phyloP scores from a whole-genome alignment of 2,113 vertebrate species.

The Ramphastos sulfuratus region DNA sequence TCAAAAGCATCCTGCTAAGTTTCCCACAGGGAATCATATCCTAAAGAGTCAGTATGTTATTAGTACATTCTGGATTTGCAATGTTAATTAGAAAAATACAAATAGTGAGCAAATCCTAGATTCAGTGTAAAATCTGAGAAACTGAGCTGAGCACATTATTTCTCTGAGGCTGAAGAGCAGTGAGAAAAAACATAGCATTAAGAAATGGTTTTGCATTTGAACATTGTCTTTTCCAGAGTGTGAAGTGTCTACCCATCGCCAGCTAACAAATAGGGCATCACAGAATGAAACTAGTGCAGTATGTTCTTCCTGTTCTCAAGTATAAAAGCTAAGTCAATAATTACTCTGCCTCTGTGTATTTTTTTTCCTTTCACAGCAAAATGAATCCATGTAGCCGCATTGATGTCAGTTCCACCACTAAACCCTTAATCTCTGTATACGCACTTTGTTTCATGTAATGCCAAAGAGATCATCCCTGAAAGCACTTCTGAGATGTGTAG shows the following conservation, averaged over 20 bases:
- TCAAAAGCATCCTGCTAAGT: neutral
- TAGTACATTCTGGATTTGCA: neutral
- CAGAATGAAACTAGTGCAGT: neutral
- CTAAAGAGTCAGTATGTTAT: neutral
- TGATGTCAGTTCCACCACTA: neutral
- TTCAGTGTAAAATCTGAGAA: neutral
- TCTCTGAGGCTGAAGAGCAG: neutral
- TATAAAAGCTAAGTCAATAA: constrained; percentile 38
- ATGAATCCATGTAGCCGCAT: neutral
- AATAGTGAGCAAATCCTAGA: neutral
- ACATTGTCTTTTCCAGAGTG: neutral
- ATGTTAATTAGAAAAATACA: neutral
- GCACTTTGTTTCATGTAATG: neutral
- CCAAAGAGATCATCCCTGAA: neutral
- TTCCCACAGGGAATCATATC: neutral
- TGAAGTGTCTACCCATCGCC: neutral
- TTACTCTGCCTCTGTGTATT: constrained; percentile 1
- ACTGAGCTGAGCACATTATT: neutral
- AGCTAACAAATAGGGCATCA: neutral
- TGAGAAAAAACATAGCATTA: neutral
- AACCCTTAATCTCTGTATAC: neutral
- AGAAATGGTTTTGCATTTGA: neutral
- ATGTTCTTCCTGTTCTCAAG: constrained; percentile 21
- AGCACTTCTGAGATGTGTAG: neutral
- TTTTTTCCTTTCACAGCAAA: neutral